Evolutionary conservation across 2,888 invertebrate species (phyloP).

Genomic region (Lamproptera curius): DNA sequence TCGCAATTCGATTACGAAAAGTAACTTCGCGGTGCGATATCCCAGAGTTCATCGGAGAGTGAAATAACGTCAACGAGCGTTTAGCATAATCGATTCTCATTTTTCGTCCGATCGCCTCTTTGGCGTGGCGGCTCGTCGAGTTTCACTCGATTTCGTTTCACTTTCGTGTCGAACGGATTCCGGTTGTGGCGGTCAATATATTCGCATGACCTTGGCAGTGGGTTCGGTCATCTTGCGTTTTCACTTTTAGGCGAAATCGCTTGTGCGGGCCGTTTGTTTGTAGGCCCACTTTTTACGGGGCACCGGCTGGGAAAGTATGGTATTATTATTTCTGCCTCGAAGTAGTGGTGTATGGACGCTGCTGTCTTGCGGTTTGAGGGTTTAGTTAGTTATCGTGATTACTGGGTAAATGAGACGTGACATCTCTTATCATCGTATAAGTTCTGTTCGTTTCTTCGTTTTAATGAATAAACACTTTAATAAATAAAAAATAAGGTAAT

Average conservation of each 20-base stretch:
- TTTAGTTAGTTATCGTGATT: too few relatives aligned
- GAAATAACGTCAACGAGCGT: not conserved
- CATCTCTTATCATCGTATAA: too few relatives aligned
- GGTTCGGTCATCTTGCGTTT: slow-evolving; percentile 2
- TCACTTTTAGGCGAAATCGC: slow-evolving; percentile 27
- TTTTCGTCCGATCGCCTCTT: not conserved
- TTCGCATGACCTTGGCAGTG: slow-evolving; percentile 18
- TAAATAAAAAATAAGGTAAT: too few relatives aligned
- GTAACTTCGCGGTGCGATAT: not conserved
- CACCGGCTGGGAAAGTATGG: too few relatives aligned
- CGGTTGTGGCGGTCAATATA: slow-evolving; percentile 9
- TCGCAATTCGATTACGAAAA: too few relatives aligned
- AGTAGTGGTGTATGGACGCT: too few relatives aligned
- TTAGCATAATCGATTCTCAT: not conserved
- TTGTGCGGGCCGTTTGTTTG: not conserved
- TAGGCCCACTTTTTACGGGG: too few relatives aligned
- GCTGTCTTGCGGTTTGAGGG: too few relatives aligned
- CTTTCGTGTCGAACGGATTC: slow-evolving; percentile 9
- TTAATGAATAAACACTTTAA: too few relatives aligned
- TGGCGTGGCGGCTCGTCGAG: not conserved
- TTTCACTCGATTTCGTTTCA: slow-evolving; percentile 10
- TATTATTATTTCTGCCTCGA: too few relatives aligned
- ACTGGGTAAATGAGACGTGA: too few relatives aligned
- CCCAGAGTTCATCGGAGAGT: not conserved
- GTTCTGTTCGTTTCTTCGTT: too few relatives aligned